Conservation (phyloP, 1,140 invertebrate genomes). For the Maconellicoccus hirsutus region DNA sequence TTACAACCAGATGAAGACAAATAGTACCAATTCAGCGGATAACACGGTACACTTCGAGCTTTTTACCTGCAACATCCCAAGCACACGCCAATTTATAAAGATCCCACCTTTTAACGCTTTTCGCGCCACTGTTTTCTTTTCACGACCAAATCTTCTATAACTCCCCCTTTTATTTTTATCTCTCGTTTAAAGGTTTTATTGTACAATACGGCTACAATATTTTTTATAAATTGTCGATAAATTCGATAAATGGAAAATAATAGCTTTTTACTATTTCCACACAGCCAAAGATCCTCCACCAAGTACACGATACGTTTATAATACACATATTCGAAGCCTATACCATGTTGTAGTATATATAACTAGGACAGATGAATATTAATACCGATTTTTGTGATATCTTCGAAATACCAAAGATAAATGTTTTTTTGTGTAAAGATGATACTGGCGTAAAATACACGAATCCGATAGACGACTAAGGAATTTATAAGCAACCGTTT, state of each 20-base stretch:
- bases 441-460: no score
- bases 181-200: background rate
- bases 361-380: no score
- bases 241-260: constrained; percentile 6
- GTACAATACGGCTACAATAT: background rate
- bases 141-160: background rate
- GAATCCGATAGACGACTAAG: no score
- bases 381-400: no score
- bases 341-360: no score
- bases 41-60: background rate
- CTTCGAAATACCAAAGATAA: no score
- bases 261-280: background rate
- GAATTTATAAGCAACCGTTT: no score
- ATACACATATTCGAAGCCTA: no score
- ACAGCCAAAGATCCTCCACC: no score
- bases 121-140: no score
- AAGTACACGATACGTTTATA: no score
- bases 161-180: background rate
- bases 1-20: background rate
- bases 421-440: no score
- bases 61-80: background rate
- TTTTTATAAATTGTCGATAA: constrained; percentile 10
- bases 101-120: constrained; percentile 1
- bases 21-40: background rate
- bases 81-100: background rate